Base-by-base conservation (phyloP, 2,888 invertebrate genomes). In the Aethes cnicana region DNA sequence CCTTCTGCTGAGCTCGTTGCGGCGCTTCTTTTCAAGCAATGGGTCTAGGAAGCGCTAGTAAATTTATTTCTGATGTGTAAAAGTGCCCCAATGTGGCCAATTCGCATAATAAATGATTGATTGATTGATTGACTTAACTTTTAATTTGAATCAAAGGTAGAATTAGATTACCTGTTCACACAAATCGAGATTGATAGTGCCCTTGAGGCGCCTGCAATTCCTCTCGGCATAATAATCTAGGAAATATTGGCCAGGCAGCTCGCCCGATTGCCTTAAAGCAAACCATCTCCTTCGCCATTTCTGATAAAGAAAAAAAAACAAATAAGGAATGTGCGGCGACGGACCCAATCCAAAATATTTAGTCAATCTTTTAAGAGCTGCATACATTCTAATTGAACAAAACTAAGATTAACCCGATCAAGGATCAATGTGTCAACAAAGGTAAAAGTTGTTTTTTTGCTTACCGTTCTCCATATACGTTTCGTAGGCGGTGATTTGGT, bases 271-370 rank as follows among this genome's bases (percentile, higher is more conserved):
- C 62, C 96, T 94, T 68, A 98, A 91, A 62, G 96, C 95, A 87
- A 98, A 98, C 96, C 97, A 98, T 69, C 98, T 92, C 77, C 95
- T 93, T 80, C 97, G 94, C 98, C 98, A 98, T 91, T 97, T 95
- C 98, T 98, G 83, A 55, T 57, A 43, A 1, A 23, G 1, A 30
- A 26, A 28, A 16, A 11, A 6, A 25, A 20, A 9, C 2, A 7
- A n/a, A n/a, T n/a, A n/a, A n/a, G n/a, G n/a, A n/a, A n/a, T n/a
- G n/a, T n/a, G n/a, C n/a, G n/a, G n/a, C n/a, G n/a, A n/a, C n/a
- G n/a, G n/a, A n/a, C n/a, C n/a, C n/a, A n/a, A n/a, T n/a, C n/a
- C n/a, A n/a, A n/a, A n/a, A n/a, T n/a, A n/a, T n/a, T n/a, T n/a
- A n/a, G n/a, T n/a, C n/a, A n/a, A n/a, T n/a, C n/a, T n/a, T n/a